Conservation (phyloP, 2,797 vertebrate genomes). For the Pantherophis alleghaniensis region DNA sequence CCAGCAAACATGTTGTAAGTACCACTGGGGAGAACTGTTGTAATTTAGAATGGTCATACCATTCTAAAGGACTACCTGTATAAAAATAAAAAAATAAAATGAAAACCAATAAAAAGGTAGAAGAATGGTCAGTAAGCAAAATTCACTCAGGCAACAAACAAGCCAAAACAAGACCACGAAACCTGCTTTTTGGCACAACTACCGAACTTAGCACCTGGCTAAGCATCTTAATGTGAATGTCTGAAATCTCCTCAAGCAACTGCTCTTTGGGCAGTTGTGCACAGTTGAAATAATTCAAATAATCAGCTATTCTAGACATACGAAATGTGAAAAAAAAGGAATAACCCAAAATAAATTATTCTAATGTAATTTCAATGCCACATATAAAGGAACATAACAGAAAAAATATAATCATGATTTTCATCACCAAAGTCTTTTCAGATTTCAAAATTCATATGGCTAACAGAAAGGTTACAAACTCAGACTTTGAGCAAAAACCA, state of each 20-base stretch:
- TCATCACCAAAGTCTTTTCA: not conserved
- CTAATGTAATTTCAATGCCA: too few relatives aligned
- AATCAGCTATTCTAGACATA: not conserved
- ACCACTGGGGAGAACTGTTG: not conserved
- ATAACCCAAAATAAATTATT: not conserved
- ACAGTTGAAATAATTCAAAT: not conserved
- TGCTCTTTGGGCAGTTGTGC: not conserved
- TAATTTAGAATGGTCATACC: not conserved
- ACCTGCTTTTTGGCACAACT: not conserved
- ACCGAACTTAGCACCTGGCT: not conserved
- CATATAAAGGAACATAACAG: not conserved
- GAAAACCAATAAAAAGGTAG: not conserved
- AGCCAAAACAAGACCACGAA: not conserved
- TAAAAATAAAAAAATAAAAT: not conserved
- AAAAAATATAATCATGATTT: not conserved
- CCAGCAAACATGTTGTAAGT: not conserved
- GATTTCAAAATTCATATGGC: not conserved
- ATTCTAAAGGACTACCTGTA: not conserved
- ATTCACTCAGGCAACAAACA: not conserved
- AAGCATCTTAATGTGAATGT: not conserved
- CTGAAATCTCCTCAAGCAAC: not conserved
- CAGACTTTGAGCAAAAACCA: not conserved
- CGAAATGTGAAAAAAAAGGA: not conserved
- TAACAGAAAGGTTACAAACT: not conserved
- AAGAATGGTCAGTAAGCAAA: not conserved